phyloP scores from a whole-genome alignment of 1,140 invertebrate species.

The Manduca sexta region DNA sequence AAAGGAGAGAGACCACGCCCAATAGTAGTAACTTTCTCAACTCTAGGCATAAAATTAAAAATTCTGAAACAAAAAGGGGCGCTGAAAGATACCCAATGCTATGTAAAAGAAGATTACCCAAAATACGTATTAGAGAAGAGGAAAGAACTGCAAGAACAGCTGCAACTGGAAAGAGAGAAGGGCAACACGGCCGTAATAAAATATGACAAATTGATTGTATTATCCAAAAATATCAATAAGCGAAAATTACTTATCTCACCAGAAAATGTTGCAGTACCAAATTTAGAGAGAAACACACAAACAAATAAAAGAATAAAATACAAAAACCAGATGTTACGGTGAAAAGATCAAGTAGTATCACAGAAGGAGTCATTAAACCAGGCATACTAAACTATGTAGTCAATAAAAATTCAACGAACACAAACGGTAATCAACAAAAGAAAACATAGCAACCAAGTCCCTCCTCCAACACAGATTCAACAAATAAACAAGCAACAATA shows the following conservation, averaged over 20 bases:
- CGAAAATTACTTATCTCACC: neutral
- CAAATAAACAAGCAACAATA: slow-evolving; percentile 7
- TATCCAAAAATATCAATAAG: slow-evolving; percentile 1
- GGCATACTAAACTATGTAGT: slow-evolving; percentile 17
- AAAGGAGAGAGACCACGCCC: slow-evolving; percentile 14
- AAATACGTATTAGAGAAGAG: neutral
- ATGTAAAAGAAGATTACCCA: slow-evolving; percentile 2
- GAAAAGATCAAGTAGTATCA: slow-evolving; percentile 11
- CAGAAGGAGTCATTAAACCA: slow-evolving; percentile 22
- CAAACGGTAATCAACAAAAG: slow-evolving; percentile 4
- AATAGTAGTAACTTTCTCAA: slow-evolving; percentile 11
- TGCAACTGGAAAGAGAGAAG: neutral
- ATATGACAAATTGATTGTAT: slow-evolving; percentile 1
- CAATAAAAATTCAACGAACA: slow-evolving; percentile 15
- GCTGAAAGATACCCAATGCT: slow-evolving; percentile 1
- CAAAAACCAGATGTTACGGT: neutral
- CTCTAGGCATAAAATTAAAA: too few species aligned
- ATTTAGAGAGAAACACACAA: slow-evolving; percentile 3
- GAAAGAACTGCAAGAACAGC: slow-evolving; percentile 1
- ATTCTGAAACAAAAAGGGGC: slow-evolving; percentile 1
- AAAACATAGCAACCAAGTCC: slow-evolving; percentile 11
- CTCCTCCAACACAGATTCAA: slow-evolving; percentile 5
- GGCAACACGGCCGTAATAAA: neutral
- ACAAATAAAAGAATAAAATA: slow-evolving; percentile 19
- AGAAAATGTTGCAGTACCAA: neutral